Conservation (phyloP, 2,113 vertebrate species). For the Albula goreensis region DNA sequence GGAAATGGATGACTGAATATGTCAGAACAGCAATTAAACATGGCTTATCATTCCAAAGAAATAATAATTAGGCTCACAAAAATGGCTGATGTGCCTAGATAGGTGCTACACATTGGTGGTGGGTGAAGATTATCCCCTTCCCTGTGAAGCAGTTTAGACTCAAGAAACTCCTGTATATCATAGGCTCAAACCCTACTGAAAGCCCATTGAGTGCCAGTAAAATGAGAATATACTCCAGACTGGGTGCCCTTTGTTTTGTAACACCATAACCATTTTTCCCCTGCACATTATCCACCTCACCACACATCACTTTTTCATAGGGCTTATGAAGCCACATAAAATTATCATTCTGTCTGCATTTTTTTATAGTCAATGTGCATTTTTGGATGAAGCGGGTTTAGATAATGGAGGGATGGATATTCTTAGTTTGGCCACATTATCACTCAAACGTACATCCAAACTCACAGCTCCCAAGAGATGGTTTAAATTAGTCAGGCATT, state of each 20-base stretch:
- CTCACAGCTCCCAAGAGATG: not conserved
- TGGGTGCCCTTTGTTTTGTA: not conserved
- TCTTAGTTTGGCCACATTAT: not conserved
- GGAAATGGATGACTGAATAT: not conserved
- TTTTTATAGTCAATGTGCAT: not conserved
- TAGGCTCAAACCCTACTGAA: conserved; percentile 3
- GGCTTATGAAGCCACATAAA: not conserved
- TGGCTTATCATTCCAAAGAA: conserved; percentile 24
- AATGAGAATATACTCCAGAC: not conserved
- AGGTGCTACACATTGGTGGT: too few species aligned
- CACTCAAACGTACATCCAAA: not conserved
- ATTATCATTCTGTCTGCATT: not conserved
- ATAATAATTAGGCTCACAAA: conserved; percentile 5
- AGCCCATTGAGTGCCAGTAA: conserved; percentile 12
- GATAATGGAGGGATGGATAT: too few species aligned
- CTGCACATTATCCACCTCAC: not conserved
- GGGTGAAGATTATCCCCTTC: too few species aligned
- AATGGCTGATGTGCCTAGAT: too few species aligned
- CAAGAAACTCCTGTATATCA: too few species aligned
- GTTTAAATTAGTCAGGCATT: not conserved
- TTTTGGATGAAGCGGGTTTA: too few species aligned
- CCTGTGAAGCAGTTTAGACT: too few species aligned
- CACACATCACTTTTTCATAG: not conserved
- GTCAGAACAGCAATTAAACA: conserved; percentile 15
- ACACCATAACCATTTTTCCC: not conserved